Evolutionary conservation across 2,797 vertebrate species (phyloP).

Genomic region (Somateria mollissima): DNA sequence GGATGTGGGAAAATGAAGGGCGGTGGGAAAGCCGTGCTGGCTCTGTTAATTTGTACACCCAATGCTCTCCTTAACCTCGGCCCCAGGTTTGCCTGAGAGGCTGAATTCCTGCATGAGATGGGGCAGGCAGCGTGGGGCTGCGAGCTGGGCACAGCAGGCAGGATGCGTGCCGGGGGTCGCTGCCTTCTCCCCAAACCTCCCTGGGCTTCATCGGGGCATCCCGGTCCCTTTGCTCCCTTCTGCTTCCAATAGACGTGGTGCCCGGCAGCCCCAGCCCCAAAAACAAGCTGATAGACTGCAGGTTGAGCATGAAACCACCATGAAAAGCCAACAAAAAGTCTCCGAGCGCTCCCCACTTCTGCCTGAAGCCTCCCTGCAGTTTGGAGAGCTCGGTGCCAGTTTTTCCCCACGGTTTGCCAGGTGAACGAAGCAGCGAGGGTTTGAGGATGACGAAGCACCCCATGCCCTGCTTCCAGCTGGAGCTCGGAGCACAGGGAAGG

Average conservation of each 20-base stretch:
- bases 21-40: accelerated
- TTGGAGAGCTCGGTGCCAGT: accelerated
- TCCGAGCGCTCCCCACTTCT: not conserved
- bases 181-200: accelerated
- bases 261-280: not conserved
- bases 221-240: not conserved
- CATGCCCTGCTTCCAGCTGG: not conserved
- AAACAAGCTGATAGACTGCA: not conserved
- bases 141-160: accelerated
- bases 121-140: not conserved
- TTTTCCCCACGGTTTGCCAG: not conserved
- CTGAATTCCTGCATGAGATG: not conserved
- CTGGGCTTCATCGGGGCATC: not conserved
- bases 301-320: constrained; percentile 11
- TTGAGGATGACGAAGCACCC: accelerated
- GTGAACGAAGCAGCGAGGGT: not conserved
- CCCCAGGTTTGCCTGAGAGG: not conserved
- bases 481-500: too few species aligned
- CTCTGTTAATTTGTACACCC: accelerated
- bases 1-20: accelerated
- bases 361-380: not conserved
- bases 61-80: not conserved
- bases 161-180: accelerated
- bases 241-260: not conserved
- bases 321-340: not conserved